A percentile compares a stretch with the other conserved stretches of the same genome.
These are phyloP conservation scores for Athripsodes cinereus DNA, from an alignment of 2,888 invertebrate genomes.

Conservation along the genomic window DNA sequence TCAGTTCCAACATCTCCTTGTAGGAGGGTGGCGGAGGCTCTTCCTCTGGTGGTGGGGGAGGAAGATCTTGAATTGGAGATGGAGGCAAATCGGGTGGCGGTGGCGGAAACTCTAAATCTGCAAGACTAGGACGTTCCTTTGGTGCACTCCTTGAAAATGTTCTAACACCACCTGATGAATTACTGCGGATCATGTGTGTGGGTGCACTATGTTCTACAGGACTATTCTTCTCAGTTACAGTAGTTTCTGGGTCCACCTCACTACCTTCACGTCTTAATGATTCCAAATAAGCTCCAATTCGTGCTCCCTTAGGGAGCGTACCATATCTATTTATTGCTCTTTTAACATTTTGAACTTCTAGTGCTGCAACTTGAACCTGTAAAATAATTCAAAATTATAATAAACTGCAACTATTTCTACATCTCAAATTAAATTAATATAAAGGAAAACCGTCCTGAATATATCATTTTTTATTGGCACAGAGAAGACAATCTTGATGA, in stretches of 20 bases:
- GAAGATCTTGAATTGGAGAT: constrained; percentile 37
- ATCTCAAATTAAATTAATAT: no score
- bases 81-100: constrained; percentile 74
- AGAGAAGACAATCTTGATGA: no score
- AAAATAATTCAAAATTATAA: background rate
- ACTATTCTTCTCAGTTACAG: constrained; percentile 35
- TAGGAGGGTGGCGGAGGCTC: constrained; percentile 42
- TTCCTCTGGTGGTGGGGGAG: constrained; percentile 30
- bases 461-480: no score
- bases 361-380: constrained; percentile 66
- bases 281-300: constrained; percentile 94
- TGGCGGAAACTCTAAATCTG: constrained; percentile 83
- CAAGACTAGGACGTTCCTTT: constrained; percentile 65
- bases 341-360: constrained; percentile 93
- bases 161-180: constrained; percentile 74
- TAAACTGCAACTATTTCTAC: no score
- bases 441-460: no score
- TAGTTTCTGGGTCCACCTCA: constrained; percentile 28
- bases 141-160: constrained; percentile 66
- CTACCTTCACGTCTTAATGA: constrained; percentile 76
- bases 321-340: constrained; percentile 93
- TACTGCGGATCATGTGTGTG: constrained; percentile 83
- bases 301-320: constrained; percentile 91
- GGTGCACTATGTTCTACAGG: constrained; percentile 41
- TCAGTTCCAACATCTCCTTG: constrained; percentile 78